phyloP scores from a whole-genome alignment of 2,113 vertebrate species.

The Equus przewalskii region DNA sequence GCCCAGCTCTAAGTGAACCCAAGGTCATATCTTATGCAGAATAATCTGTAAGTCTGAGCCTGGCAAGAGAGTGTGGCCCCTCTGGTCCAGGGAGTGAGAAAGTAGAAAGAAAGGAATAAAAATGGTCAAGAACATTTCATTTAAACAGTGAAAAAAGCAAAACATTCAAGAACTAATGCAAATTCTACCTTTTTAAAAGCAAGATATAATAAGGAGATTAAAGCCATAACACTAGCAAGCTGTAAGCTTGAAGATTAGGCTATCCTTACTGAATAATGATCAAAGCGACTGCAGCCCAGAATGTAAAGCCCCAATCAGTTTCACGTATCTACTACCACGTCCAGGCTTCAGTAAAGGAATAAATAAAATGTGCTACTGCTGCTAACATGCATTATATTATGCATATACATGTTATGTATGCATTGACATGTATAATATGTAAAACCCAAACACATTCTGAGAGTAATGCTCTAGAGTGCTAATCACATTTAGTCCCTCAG shows the following conservation, averaged over 20 bases:
- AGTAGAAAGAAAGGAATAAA: neutral
- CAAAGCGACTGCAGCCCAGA: neutral
- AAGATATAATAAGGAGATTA: neutral
- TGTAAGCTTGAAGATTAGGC: neutral
- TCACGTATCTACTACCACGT: neutral
- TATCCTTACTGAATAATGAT: slow-evolving; percentile 3
- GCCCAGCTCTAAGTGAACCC: neutral
- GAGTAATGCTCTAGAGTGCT: neutral
- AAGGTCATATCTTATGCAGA: neutral
- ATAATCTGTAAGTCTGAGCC: neutral
- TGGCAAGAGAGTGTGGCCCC: neutral
- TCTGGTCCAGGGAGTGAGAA: neutral
- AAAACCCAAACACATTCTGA: slow-evolving; percentile 49
- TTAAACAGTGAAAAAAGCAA: neutral
- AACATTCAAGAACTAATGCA: neutral
- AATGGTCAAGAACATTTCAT: neutral
- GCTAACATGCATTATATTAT: neutral
- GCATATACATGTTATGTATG: too few species aligned
- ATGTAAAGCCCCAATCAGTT: neutral
- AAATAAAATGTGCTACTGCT: neutral
- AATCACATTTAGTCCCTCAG: neutral
- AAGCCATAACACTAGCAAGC: neutral
- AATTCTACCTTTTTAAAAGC: neutral
- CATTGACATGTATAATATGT: neutral
- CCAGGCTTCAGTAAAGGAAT: slow-evolving; percentile 18